phyloP scores from a whole-genome alignment of 2,797 vertebrate genomes.

The Thalassophryne amazonica region DNA sequence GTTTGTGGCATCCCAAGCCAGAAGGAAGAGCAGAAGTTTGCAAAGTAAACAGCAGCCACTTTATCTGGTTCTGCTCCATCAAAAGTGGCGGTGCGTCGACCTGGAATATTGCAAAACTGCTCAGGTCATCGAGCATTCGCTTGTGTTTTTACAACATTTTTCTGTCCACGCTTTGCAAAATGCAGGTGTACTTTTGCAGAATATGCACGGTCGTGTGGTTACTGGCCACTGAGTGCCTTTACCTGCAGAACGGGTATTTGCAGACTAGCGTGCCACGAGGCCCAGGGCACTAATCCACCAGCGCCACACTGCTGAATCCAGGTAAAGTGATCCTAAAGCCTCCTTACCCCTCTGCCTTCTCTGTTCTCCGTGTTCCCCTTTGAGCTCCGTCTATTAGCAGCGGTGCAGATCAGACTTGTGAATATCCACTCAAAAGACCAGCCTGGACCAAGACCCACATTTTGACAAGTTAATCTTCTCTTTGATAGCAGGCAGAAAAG shows the following conservation, averaged over 20 bases:
- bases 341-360: conserved; percentile 68
- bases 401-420: conserved; percentile 75
- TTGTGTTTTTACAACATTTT: not conserved
- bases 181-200: not conserved
- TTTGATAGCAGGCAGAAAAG: conserved; percentile 65
- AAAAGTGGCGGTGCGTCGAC: conserved; percentile 1
- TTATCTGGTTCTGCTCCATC: conserved; percentile 35
- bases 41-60: conserved; percentile 56
- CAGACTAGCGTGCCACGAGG: conserved; percentile 74
- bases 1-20: conserved; percentile 53
- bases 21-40: conserved; percentile 53
- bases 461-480: conserved; percentile 84
- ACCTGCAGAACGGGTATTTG: conserved; percentile 62
- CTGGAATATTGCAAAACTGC: conserved; percentile 16
- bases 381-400: conserved; percentile 77
- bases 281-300: conserved; percentile 75
- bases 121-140: conserved; percentile 13
- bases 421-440: conserved; percentile 79
- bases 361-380: conserved; percentile 64
- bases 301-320: conserved; percentile 78
- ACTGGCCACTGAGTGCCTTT: conserved; percentile 48
- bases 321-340: conserved; percentile 84
- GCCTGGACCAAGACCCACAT: conserved; percentile 77
- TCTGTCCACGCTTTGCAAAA: not conserved
- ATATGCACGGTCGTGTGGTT: conserved; percentile 5